These are phyloP conservation scores for Oreonectes daqikongensis DNA, from an alignment of 2,797 vertebrate genomes.

Conservation along the genomic window DNA sequence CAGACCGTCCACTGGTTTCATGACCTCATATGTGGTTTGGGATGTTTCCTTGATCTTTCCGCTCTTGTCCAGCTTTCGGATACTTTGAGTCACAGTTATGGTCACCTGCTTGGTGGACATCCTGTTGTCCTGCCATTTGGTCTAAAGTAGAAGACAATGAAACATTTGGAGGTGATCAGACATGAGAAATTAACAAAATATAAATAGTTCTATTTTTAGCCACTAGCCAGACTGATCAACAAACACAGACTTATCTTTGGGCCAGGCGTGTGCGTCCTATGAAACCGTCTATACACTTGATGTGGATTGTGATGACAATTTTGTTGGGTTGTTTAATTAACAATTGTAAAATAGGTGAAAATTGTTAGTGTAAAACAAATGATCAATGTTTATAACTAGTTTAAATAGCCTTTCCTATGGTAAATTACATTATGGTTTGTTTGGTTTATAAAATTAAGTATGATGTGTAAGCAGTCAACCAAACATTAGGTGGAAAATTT, in stretches of 20 bases:
- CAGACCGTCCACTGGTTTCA: conserved; percentile 71
- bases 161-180: neutral
- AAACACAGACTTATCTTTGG: too few relatives aligned
- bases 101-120: conserved; percentile 84
- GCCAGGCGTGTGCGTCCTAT: too few relatives aligned
- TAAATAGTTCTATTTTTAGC: too few relatives aligned
- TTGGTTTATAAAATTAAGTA: too few relatives aligned
- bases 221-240: too few relatives aligned
- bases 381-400: neutral
- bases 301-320: too few relatives aligned
- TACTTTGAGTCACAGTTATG: conserved; percentile 82
- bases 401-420: neutral
- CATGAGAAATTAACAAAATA: too few relatives aligned
- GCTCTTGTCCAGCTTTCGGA: conserved; percentile 79
- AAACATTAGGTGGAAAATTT: too few relatives aligned
- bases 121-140: conserved; percentile 80
- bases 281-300: too few relatives aligned
- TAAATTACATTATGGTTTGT: neutral
- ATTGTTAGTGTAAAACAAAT: neutral
- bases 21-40: conserved; percentile 76
- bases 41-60: conserved; percentile 77
- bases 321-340: too few relatives aligned
- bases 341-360: too few relatives aligned
- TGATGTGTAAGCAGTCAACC: too few relatives aligned
- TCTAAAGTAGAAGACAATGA: conserved; percentile 60